Conservation (phyloP, 2,797 vertebrate genomes). For the Sus cebifrons region DNA sequence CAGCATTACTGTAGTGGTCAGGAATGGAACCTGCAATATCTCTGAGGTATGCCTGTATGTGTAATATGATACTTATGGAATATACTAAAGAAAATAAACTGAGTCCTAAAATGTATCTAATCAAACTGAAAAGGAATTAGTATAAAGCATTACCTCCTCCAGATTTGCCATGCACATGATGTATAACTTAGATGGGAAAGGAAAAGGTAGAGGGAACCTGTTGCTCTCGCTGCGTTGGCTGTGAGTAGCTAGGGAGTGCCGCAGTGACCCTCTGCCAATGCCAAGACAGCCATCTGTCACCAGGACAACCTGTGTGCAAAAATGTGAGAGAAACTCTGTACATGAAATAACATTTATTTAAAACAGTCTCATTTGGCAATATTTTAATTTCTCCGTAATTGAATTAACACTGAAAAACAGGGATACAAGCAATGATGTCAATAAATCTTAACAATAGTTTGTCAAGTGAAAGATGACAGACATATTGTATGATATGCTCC, state of each 20-base stretch:
- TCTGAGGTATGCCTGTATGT: background rate
- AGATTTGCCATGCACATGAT: constrained; percentile 98
- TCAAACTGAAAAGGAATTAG: constrained; percentile 15
- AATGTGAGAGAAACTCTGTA: constrained; percentile 19
- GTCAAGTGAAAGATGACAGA: constrained; percentile 13
- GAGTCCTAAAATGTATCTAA: constrained; percentile 28
- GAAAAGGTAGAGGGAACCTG: constrained; percentile 98
- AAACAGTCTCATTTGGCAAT: background rate
- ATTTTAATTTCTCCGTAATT: background rate
- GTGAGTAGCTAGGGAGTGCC: constrained; percentile 95
- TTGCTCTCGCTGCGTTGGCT: constrained; percentile 95
- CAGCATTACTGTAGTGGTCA: background rate
- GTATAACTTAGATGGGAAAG: constrained; percentile 97
- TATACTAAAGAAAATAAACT: constrained; percentile 51
- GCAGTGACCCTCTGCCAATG: constrained; percentile 97
- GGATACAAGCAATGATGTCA: background rate
- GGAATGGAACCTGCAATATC: background rate
- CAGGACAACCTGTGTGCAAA: constrained; percentile 94
- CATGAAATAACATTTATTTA: background rate
- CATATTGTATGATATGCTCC: background rate
- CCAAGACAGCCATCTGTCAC: constrained; percentile 98
- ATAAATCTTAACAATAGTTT: constrained; percentile 17
- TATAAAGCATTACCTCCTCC: constrained; percentile 94
- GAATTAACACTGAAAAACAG: background rate
- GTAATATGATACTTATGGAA: background rate